A percentile compares a stretch with the other conserved stretches of the same genome.
Evolutionary conservation across 2,888 invertebrate species (phyloP).

Genomic region (Chrysodeixis includens): DNA sequence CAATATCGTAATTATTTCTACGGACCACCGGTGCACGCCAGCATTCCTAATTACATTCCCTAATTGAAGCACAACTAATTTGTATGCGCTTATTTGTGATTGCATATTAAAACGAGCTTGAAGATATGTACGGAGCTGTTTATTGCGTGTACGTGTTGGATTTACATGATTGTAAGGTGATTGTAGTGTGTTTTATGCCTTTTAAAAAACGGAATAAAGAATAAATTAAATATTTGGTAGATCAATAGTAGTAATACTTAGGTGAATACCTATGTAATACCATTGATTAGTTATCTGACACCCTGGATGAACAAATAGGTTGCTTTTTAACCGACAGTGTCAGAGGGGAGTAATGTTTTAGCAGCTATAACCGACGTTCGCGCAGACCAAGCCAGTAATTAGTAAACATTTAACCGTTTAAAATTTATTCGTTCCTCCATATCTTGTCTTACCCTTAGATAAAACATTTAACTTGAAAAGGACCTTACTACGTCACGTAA

Average conservation of each 20-base stretch:
- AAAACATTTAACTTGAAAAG: background rate
- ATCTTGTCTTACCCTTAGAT: background rate
- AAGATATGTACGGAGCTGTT: constrained; percentile 13
- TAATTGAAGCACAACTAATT: constrained; percentile 75
- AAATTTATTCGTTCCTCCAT: no score
- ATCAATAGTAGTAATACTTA: no score
- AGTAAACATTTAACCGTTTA: no score
- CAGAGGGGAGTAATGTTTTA: no score
- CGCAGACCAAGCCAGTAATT: no score
- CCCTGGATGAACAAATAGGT: no score
- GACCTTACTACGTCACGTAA: background rate
- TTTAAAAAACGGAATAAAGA: no score
- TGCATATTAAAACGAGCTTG: constrained; percentile 39
- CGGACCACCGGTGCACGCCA: constrained; percentile 43
- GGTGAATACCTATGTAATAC: no score
- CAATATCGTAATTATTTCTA: constrained; percentile 69
- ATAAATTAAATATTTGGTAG: no score
- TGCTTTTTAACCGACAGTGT: no score
- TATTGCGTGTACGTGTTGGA: constrained; percentile 18
- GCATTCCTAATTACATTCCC: constrained; percentile 75
- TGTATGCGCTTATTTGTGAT: constrained; percentile 52
- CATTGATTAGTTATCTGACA: no score
- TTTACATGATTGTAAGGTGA: constrained; percentile 9
- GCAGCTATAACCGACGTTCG: no score
- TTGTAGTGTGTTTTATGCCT: background rate